These are phyloP conservation scores for Procavia capensis DNA, from an alignment of 2,113 vertebrate genomes.

Conservation along the genomic window DNA sequence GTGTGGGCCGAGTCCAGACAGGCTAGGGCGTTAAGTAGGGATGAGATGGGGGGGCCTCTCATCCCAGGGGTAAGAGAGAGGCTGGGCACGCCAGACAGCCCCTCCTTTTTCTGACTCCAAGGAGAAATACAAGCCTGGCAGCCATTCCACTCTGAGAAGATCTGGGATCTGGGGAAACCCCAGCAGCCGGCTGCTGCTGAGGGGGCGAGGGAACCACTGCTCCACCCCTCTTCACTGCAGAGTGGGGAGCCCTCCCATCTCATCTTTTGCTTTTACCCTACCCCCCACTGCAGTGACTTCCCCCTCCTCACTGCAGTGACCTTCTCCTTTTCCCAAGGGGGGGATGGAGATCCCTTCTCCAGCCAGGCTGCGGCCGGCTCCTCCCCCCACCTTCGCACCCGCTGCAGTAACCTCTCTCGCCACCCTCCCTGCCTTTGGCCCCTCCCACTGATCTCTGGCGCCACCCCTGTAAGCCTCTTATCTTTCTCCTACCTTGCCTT, in stretches of 20 bases:
- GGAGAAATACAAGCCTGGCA: conserved; percentile 9
- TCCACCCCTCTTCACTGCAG: background rate
- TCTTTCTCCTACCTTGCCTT: conserved; percentile 1
- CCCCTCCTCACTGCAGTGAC: conserved; percentile 69
- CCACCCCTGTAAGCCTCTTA: conserved; percentile 63
- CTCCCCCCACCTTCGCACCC: conserved; percentile 17
- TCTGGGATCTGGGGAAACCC: conserved; percentile 41
- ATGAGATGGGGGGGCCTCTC: background rate
- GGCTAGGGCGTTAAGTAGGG: background rate
- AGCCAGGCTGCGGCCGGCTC: background rate
- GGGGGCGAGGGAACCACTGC: background rate
- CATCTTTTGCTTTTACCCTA: conserved; percentile 61
- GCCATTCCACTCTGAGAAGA: background rate
- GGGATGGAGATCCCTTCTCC: background rate
- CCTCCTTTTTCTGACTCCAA: conserved; percentile 36
- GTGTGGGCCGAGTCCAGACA: background rate
- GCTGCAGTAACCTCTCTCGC: conserved; percentile 70
- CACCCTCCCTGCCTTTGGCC: conserved; percentile 38
- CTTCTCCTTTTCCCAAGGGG: conserved; percentile 61
- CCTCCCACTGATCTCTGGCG: conserved; percentile 54
- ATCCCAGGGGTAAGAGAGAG: background rate
- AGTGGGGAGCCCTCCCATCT: conserved; percentile 22
- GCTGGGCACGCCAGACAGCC: background rate
- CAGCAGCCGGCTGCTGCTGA: background rate
- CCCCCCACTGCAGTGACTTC: too few species aligned